Evolutionary conservation across 2,888 invertebrate species (phyloP).

Genomic region (Tiliacea aurago): DNA sequence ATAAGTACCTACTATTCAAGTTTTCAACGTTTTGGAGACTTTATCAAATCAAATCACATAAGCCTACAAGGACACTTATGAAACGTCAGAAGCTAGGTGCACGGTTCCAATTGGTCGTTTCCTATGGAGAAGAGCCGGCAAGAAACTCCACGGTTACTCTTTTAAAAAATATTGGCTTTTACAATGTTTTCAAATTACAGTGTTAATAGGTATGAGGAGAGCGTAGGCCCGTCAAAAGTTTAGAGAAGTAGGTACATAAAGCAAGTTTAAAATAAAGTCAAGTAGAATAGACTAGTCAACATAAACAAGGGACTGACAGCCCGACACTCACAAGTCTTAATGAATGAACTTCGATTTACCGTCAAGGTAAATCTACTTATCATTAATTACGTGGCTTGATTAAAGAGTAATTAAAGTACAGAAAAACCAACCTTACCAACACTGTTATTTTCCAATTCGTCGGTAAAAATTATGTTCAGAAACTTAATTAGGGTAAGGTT

Average conservation of each 20-base stretch:
- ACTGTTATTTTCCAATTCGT: constrained; percentile 22
- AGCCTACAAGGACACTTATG: too few relatives aligned
- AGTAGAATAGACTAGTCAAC: neutral
- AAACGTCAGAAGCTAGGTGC: too few relatives aligned
- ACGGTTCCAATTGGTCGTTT: too few relatives aligned
- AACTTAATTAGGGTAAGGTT: constrained; percentile 3
- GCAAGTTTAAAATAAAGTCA: neutral
- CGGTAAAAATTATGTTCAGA: constrained; percentile 3
- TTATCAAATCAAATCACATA: too few relatives aligned
- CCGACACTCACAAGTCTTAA: constrained; percentile 11
- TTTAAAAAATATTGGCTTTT: too few relatives aligned
- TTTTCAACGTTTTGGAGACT: neutral
- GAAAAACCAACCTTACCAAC: constrained; percentile 2
- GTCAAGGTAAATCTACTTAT: constrained; percentile 31
- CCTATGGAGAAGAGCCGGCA: too few relatives aligned
- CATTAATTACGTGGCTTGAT: constrained; percentile 30
- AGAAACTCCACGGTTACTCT: too few relatives aligned
- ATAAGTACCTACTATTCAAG: neutral
- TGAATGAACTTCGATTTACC: constrained; percentile 28
- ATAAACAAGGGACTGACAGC: constrained; percentile 5
- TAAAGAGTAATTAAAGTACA: constrained; percentile 22
- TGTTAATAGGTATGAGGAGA: too few relatives aligned
- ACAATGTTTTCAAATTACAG: too few relatives aligned
- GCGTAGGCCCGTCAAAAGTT: too few relatives aligned
- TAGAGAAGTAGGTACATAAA: neutral